Percentiles rank a stretch among this genome's conserved stretches.
These are phyloP conservation scores for Drosophila truncata DNA, from an alignment of 1,140 invertebrate species.

Conservation along the genomic window DNA sequence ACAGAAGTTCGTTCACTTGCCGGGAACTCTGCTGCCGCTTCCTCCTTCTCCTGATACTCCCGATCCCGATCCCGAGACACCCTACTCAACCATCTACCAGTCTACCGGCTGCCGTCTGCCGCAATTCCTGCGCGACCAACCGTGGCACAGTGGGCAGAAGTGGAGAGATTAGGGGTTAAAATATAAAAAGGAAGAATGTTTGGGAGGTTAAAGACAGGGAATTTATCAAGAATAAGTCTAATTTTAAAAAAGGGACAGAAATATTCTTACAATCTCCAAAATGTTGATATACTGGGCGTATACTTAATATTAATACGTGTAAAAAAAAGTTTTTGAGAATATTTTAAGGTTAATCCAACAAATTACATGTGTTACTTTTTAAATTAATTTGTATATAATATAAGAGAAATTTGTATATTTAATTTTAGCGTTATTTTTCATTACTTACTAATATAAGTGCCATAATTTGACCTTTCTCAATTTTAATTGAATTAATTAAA, in stretches of 20 bases:
- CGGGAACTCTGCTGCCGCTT: conserved; percentile 34
- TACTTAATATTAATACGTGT: too few species aligned
- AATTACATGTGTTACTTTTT: neutral
- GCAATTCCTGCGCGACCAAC: conserved; percentile 44
- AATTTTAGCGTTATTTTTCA: neutral
- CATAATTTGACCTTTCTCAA: neutral
- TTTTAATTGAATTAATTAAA: neutral
- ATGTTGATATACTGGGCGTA: too few species aligned
- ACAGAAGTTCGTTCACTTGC: conserved; percentile 61
- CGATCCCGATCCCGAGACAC: conserved; percentile 10
- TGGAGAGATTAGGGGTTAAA: neutral
- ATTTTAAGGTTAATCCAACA: neutral
- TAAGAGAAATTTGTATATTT: neutral
- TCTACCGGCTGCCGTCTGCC: conserved; percentile 37
- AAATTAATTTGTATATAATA: too few species aligned
- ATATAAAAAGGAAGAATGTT: neutral
- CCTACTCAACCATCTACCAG: conserved; percentile 12
- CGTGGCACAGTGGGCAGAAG: conserved; percentile 27
- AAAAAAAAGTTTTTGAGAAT: neutral
- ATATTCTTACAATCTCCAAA: too few species aligned
- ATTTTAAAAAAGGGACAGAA: too few species aligned
- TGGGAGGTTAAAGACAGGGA: neutral
- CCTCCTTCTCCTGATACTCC: conserved; percentile 14
- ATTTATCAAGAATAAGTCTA: neutral
- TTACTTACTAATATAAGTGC: accelerated